These are phyloP conservation scores for Apamea sordens DNA, from an alignment of 2,888 invertebrate species.

Conservation along the genomic window DNA sequence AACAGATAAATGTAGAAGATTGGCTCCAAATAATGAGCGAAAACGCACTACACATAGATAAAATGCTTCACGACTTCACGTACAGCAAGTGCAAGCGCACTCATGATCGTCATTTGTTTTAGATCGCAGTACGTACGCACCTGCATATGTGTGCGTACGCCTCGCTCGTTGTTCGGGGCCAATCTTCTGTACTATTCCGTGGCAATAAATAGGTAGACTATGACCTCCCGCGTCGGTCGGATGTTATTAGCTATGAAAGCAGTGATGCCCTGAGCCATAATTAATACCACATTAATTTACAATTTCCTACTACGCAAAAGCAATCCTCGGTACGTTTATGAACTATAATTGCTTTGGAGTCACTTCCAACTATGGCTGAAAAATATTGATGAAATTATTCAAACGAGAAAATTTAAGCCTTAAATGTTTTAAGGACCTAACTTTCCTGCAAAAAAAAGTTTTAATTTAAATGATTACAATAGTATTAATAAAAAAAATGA, in stretches of 20 bases:
- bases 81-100: background rate
- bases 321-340: background rate
- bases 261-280: slow-evolving; percentile 31
- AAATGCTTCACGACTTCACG: too few species aligned
- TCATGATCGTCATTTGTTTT: background rate
- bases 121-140: background rate
- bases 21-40: background rate
- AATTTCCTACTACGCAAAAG: slow-evolving; percentile 41
- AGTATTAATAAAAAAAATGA: background rate
- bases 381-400: slow-evolving; percentile 5
- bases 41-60: background rate
- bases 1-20: background rate
- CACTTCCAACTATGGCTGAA: background rate
- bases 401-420: background rate
- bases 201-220: slow-evolving; percentile 9
- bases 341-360: slow-evolving; percentile 17
- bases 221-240: slow-evolving; percentile 7
- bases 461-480: background rate
- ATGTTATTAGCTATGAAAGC: slow-evolving; percentile 51
- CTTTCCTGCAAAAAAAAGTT: background rate
- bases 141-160: background rate
- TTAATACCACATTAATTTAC: slow-evolving; percentile 44
- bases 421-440: background rate
- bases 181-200: background rate
- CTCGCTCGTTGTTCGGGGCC: background rate